Evolutionary conservation across 2,888 invertebrate genomes (phyloP).

Genomic region (Drosophila subquinaria): DNA sequence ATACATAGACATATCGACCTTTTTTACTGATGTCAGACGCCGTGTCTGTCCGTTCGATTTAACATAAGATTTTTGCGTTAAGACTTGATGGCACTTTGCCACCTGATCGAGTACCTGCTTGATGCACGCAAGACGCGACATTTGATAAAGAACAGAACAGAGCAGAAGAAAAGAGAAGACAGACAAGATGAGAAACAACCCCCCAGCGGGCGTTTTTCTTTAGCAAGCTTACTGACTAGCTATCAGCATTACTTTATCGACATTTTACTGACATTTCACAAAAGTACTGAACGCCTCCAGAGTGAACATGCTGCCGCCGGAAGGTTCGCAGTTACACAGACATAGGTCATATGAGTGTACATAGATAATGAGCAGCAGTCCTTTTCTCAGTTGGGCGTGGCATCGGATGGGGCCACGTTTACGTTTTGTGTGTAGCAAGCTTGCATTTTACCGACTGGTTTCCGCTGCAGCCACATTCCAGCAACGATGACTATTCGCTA

Average conservation of each 20-base stretch:
- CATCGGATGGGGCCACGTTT: constrained; percentile 23
- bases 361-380: constrained; percentile 59
- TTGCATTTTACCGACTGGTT: constrained; percentile 77
- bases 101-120: constrained; percentile 50
- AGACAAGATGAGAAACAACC: constrained; percentile 51
- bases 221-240: constrained; percentile 73
- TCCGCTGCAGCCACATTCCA: constrained; percentile 68
- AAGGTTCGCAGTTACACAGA: constrained; percentile 1
- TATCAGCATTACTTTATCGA: constrained; percentile 81
- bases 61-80: constrained; percentile 70
- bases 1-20: constrained; percentile 46
- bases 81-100: constrained; percentile 39
- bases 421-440: constrained; percentile 46
- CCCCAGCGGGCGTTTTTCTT: constrained; percentile 55
- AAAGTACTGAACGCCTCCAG: constrained; percentile 56
- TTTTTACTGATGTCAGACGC: constrained; percentile 62
- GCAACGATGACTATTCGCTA: too few species aligned
- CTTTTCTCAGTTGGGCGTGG: constrained; percentile 42
- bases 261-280: too few species aligned
- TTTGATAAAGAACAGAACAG: constrained; percentile 61
- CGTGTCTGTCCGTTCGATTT: constrained; percentile 64
- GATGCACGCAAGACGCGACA: constrained; percentile 69
- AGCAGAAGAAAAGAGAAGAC: constrained; percentile 15
- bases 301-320: constrained; percentile 21
- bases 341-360: constrained; percentile 11